Percentiles rank a stretch among this genome's conserved stretches.
These are phyloP conservation scores for Podabrus alpinus DNA, from an alignment of 2,888 invertebrate species.

Conservation along the genomic window DNA sequence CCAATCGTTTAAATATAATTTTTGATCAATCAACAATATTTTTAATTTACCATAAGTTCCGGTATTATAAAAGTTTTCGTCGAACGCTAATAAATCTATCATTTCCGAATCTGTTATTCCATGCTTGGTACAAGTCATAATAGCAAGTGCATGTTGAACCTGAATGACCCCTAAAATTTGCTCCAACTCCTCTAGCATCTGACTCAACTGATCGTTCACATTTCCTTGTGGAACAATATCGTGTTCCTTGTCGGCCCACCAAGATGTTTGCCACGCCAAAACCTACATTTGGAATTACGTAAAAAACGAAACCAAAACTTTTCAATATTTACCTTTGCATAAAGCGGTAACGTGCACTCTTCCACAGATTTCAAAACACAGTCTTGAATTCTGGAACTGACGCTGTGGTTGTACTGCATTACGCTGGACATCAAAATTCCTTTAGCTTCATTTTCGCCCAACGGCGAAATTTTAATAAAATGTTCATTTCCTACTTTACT, in stretches of 20 bases:
- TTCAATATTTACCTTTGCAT: conserved; percentile 64
- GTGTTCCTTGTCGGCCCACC: conserved; percentile 63
- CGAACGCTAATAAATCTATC: conserved; percentile 69
- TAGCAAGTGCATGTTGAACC: conserved; percentile 70
- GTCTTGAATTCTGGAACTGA: conserved; percentile 64
- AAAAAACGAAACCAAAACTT: not conserved
- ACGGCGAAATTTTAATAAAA: conserved; percentile 58
- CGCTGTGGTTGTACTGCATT: conserved; percentile 64
- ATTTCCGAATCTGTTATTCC: conserved; percentile 84
- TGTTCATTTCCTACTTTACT: conserved; percentile 44
- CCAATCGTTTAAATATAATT: not conserved
- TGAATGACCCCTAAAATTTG: conserved; percentile 68
- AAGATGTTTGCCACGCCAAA: conserved; percentile 65
- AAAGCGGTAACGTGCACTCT: conserved; percentile 70
- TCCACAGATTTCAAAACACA: conserved; percentile 63
- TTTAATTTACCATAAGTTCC: conserved; percentile 64
- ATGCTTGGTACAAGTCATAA: conserved; percentile 74
- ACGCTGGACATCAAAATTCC: conserved; percentile 61
- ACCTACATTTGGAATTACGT: conserved; percentile 49
- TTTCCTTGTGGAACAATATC: conserved; percentile 61
- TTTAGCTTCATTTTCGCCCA: conserved; percentile 59
- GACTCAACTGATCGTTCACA: conserved; percentile 66
- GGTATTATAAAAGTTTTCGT: conserved; percentile 65
- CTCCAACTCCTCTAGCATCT: conserved; percentile 71
- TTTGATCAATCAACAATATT: not conserved